These are phyloP conservation scores for Andrena bucephala DNA, from an alignment of 2,888 invertebrate species.

Conservation along the genomic window DNA sequence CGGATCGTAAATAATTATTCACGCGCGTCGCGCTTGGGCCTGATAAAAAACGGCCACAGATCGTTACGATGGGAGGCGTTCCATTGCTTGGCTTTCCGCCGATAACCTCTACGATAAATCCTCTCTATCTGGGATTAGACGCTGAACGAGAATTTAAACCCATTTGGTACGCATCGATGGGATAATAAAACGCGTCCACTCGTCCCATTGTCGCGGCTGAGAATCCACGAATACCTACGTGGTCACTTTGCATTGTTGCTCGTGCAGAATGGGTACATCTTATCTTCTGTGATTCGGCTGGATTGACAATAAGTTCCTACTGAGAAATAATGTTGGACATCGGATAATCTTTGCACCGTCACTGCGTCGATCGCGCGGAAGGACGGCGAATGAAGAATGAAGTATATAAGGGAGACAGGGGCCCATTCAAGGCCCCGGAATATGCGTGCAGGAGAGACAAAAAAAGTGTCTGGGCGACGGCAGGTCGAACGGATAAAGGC, in stretches of 20 bases:
- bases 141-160: constrained; percentile 9
- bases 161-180: constrained; percentile 3
- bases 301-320: no score
- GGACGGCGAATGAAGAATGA: constrained; percentile 39
- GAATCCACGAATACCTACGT: neutral
- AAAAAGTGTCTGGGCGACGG: constrained; percentile 48
- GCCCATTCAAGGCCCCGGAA: constrained; percentile 64
- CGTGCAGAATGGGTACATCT: no score
- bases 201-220: neutral
- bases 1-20: constrained; percentile 48
- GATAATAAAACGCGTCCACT: neutral
- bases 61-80: constrained; percentile 38
- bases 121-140: constrained; percentile 32
- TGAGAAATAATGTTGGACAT: no score
- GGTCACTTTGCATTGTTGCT: neutral
- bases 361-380: neutral
- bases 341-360: no score
- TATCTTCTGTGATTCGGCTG: no score
- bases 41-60: constrained; percentile 43
- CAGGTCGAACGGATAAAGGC: constrained; percentile 70
- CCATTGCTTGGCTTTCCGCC: constrained; percentile 38
- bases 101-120: constrained; percentile 61
- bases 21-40: constrained; percentile 30
- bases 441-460: constrained; percentile 11
- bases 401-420: constrained; percentile 61